These are phyloP conservation scores for Cataglyphis cursor DNA, from an alignment of 2,888 invertebrate genomes.

Conservation along the genomic window DNA sequence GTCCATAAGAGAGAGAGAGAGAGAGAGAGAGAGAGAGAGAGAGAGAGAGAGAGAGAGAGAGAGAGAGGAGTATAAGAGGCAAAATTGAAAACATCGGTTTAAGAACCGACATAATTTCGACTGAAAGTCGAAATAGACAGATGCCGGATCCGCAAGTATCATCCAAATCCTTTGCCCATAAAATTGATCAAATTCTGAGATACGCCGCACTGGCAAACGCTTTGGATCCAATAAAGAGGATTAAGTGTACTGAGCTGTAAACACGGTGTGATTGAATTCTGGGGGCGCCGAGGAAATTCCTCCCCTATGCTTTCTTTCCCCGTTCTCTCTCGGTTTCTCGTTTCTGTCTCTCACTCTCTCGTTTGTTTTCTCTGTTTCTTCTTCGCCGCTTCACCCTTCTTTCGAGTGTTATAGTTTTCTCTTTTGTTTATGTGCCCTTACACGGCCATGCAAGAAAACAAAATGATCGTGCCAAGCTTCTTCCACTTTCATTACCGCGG, in stretches of 20 bases:
- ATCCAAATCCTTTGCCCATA: conserved; percentile 76
- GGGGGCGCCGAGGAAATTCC: conserved; percentile 74
- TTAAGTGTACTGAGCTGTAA: conserved; percentile 83
- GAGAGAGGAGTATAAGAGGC: not conserved
- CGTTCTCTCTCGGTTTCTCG: not conserved
- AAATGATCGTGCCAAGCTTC: conserved; percentile 47
- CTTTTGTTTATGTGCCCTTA: conserved; percentile 45
- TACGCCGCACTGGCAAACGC: conserved; percentile 74
- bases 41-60: too few species aligned
- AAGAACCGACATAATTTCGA: conserved; percentile 67
- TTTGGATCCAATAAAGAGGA: conserved; percentile 82
- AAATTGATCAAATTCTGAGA: conserved; percentile 81
- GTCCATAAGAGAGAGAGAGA: not conserved
- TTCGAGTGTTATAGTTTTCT: conserved; percentile 51
- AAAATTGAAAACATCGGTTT: conserved; percentile 41
- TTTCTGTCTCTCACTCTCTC: not conserved
- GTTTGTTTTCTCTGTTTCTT: conserved; percentile 41
- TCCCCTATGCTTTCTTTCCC: conserved; percentile 42
- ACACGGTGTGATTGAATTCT: conserved; percentile 83
- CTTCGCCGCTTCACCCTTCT: conserved; percentile 39
- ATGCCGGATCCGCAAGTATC: conserved; percentile 72
- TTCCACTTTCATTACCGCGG: conserved; percentile 66
- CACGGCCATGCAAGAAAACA: conserved; percentile 58
- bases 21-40: too few species aligned
- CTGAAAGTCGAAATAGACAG: conserved; percentile 65